Percentiles rank a stretch among this genome's conserved stretches.
These are phyloP conservation scores for Colaptes auratus DNA, from an alignment of 2,113 vertebrate genomes.

Conservation along the genomic window DNA sequence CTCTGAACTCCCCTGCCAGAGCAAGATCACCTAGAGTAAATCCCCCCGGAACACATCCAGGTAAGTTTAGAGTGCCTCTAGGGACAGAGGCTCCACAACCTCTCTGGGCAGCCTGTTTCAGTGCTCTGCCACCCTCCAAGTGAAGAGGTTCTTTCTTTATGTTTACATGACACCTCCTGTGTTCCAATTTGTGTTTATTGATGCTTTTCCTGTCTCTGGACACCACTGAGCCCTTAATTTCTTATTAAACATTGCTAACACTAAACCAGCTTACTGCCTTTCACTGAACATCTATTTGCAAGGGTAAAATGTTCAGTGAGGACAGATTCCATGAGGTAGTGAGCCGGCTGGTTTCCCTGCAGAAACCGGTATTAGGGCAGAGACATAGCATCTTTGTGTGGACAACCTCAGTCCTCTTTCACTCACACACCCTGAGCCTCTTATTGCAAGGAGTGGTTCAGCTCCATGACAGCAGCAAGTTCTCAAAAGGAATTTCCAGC, in stretches of 20 bases:
- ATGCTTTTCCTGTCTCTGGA: too few relatives aligned
- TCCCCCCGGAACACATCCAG: too few relatives aligned
- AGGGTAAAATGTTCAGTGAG: neutral
- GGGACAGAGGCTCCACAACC: too few relatives aligned
- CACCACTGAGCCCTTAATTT: too few relatives aligned
- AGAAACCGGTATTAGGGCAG: neutral
- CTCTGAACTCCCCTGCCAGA: too few relatives aligned
- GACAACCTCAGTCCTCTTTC: neutral
- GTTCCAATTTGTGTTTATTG: too few relatives aligned
- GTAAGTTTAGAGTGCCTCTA: too few relatives aligned
- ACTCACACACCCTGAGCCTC: neutral
- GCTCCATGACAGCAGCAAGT: rapidly evolving
- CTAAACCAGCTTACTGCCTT: neutral
- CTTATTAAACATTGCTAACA: neutral
- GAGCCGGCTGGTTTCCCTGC: neutral
- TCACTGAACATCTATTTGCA: neutral
- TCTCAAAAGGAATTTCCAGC: rapidly evolving
- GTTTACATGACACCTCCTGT: too few relatives aligned
- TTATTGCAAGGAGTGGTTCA: neutral
- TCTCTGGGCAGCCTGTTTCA: too few relatives aligned
- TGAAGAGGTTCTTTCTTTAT: too few relatives aligned
- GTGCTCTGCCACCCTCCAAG: too few relatives aligned
- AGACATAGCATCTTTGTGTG: neutral
- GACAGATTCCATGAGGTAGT: neutral
- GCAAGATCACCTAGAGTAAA: too few relatives aligned